Evolutionary conservation across 2,888 invertebrate genomes (phyloP).

Genomic region (Stenchaetothrips biformis): DNA sequence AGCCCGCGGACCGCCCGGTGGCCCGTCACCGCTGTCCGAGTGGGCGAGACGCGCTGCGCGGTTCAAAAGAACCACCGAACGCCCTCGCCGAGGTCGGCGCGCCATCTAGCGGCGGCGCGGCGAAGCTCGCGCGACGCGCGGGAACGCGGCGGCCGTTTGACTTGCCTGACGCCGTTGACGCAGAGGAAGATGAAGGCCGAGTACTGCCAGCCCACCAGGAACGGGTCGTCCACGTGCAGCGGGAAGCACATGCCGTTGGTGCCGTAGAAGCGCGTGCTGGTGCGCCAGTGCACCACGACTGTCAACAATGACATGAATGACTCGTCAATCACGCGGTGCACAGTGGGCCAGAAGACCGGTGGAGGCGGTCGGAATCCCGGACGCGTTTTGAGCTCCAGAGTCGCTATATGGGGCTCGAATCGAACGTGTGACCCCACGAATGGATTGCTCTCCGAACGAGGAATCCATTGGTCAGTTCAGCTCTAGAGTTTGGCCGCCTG

Average conservation of each 20-base stretch:
- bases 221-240: constrained; percentile 63
- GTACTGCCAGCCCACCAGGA: constrained; percentile 63
- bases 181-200: constrained; percentile 65
- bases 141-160: constrained; percentile 17
- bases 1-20: too few species aligned
- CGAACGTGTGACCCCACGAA: too few species aligned
- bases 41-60: too few species aligned
- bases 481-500: too few species aligned
- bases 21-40: too few species aligned
- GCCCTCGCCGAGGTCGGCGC: background rate
- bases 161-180: constrained; percentile 56
- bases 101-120: background rate
- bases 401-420: too few species aligned
- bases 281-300: constrained; percentile 54
- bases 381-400: too few species aligned
- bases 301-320: constrained; percentile 32
- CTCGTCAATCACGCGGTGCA: too few species aligned
- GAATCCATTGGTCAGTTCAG: too few species aligned
- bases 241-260: constrained; percentile 66
- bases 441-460: too few species aligned
- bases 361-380: too few species aligned
- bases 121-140: background rate
- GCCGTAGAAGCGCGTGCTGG: constrained; percentile 59
- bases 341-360: too few species aligned
- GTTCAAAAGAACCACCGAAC: background rate